Percentiles rank a stretch among this genome's conserved stretches.
phyloP scores from a whole-genome alignment of 2,113 vertebrate genomes.

The Megaceryle maxima region DNA sequence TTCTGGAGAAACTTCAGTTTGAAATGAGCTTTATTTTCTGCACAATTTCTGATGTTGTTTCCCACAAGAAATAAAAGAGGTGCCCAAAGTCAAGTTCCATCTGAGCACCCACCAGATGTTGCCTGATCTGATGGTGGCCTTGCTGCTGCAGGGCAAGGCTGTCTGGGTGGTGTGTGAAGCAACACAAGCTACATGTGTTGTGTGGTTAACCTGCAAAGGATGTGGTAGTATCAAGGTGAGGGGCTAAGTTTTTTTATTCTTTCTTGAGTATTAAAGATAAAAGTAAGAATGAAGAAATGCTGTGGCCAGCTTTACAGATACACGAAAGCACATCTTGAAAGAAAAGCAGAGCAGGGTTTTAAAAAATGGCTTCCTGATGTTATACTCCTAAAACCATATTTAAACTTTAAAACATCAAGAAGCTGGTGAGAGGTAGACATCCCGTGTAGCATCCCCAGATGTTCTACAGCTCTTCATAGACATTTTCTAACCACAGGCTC shows the following conservation, averaged over 20 bases:
- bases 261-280: neutral
- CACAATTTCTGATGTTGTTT: neutral
- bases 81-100: neutral
- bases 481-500: neutral
- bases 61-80: neutral
- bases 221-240: accelerated
- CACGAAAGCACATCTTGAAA: neutral
- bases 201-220: neutral
- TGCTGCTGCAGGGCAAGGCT: neutral
- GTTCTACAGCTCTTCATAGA: neutral
- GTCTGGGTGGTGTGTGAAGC: accelerated
- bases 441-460: neutral
- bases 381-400: neutral
- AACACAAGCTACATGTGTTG: accelerated
- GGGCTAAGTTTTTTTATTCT: neutral
- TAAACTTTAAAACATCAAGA: neutral
- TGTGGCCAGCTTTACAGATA: neutral
- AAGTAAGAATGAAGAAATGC: neutral
- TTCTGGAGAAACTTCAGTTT: neutral
- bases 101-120: neutral
- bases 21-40: neutral
- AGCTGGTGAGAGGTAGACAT: neutral
- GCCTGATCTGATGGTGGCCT: neutral
- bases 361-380: neutral
- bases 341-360: neutral